Evolutionary conservation across 1,140 invertebrate species (phyloP).

Genomic region (Heterodera carotae): DNA sequence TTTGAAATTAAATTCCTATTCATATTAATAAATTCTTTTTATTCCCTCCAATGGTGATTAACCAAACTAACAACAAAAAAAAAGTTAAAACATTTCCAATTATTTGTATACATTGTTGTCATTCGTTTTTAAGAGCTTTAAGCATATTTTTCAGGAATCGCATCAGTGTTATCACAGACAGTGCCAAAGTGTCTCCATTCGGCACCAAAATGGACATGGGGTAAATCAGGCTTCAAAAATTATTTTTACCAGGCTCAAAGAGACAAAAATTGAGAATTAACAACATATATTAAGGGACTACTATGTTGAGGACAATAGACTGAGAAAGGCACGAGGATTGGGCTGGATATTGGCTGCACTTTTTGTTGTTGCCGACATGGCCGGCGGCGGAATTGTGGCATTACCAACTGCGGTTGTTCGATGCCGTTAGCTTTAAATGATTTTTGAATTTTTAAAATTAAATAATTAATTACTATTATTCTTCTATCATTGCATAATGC

Average conservation of each 20-base stretch:
- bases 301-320: slow-evolving; percentile 17
- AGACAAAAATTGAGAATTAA: background rate
- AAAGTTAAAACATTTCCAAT: background rate
- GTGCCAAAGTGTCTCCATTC: slow-evolving; percentile 16
- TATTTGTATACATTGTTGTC: background rate
- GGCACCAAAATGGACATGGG: slow-evolving; percentile 21
- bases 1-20: too few species aligned
- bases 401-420: slow-evolving; percentile 42
- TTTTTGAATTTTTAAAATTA: background rate
- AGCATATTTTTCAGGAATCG: slow-evolving; percentile 16
- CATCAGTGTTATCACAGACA: slow-evolving; percentile 14
- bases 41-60: too few species aligned
- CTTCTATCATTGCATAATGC: too few species aligned
- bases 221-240: background rate
- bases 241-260: background rate
- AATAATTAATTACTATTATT: slow-evolving; percentile 17
- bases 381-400: slow-evolving; percentile 49
- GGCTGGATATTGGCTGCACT: slow-evolving; percentile 43
- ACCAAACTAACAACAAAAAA: background rate
- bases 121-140: too few species aligned
- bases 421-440: slow-evolving; percentile 37
- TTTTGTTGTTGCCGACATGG: slow-evolving; percentile 45
- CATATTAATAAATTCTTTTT: too few species aligned
- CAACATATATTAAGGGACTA: slow-evolving; percentile 7
- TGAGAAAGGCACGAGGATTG: slow-evolving; percentile 33